These are phyloP conservation scores for Junonia oenone DNA, from an alignment of 2,888 invertebrate species.

Conservation along the genomic window DNA sequence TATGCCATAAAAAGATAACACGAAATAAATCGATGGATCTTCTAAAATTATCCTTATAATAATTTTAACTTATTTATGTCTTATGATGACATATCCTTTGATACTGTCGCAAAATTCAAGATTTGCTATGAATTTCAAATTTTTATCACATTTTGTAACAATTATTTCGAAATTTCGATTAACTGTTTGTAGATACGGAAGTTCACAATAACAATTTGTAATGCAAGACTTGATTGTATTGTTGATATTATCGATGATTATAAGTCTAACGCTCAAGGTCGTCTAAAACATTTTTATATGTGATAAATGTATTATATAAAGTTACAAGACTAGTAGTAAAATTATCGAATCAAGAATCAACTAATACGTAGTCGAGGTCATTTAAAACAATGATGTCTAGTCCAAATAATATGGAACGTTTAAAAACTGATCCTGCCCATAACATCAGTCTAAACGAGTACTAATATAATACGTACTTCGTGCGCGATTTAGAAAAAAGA, in stretches of 20 bases:
- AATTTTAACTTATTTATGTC: too few species aligned
- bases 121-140: too few species aligned
- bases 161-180: background rate
- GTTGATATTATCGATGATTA: background rate
- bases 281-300: background rate
- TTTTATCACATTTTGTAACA: too few species aligned
- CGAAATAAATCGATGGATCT: too few species aligned
- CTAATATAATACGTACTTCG: background rate
- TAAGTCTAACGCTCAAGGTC: background rate
- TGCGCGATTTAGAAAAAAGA: background rate
- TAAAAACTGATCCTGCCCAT: background rate
- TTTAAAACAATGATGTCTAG: background rate
- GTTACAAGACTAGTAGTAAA: background rate
- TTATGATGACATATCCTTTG: too few species aligned
- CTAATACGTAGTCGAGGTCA: background rate
- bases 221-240: conserved; percentile 1
- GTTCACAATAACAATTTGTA: conserved; percentile 3
- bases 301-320: background rate
- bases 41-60: too few species aligned
- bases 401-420: background rate
- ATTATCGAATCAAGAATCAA: background rate
- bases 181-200: background rate
- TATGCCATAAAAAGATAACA: background rate
- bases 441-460: background rate
- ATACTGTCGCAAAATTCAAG: too few species aligned